Base-by-base conservation (phyloP, 2,888 invertebrate genomes). In the Tholera decimalis region DNA sequence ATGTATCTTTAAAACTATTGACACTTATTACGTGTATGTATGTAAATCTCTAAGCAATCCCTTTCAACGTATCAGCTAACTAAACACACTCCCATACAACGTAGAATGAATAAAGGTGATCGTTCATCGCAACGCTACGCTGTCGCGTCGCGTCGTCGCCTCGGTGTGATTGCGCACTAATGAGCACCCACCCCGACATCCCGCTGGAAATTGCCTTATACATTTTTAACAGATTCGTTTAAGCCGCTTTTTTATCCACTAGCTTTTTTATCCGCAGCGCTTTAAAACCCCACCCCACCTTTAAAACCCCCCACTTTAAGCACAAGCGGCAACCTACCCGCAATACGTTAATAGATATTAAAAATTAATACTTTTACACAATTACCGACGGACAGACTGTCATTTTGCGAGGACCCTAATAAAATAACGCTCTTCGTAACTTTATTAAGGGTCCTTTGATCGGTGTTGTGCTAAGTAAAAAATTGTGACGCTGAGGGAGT, bases 221-320 rank as follows among this genome's bases (percentile, higher is more conserved):
- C 89, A 94, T 94, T 90, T 92, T 93, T 93, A 92, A 94, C 91
- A 91, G 89, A 92, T 92, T 90, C 92, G 90, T 90, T 93, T 93
- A 93, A 93, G 91, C 91, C 87, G 89, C 90, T 92, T 93, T 93
- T 93, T 93, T 91, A 89, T 89, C 88, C 87, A 90, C 90, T 88
- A 88, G 85, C 88, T 35, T 82, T 80, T 82, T 78, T 85, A 86
- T 86, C 84, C 77, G 79, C 82, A 84, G 84, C 87, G 89, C 83
- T 91, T 91, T 85, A 89, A 91, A 92, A 86, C 85, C 85, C 83
- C 83, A 75, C 70, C 66, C 59, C 61, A 60, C 47, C 62, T 22
- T 58, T 60, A 15, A 39, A 62, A 44, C 68, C 66, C 47, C 63
- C 58, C 75, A 66, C 58, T 58, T 55, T 66, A 44, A 43, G 47